Evolutionary conservation across 2,797 vertebrate species (phyloP).

Genomic region (Melanotaenia maccullochi): DNA sequence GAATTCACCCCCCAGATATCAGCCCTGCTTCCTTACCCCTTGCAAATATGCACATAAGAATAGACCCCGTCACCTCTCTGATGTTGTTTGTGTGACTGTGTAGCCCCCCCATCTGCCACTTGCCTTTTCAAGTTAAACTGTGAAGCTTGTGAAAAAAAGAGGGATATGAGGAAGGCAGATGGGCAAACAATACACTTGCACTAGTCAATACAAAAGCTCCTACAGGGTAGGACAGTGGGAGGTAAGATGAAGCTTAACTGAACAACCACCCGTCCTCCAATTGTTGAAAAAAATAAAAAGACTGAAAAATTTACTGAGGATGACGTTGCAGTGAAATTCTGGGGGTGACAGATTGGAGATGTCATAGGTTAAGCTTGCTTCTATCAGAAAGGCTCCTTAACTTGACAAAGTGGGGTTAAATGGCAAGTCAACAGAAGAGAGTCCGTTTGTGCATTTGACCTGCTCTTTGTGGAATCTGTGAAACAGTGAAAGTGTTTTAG

Average conservation of each 20-base stretch:
- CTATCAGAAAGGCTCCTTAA: slow-evolving; percentile 48
- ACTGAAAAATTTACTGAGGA: slow-evolving; percentile 15
- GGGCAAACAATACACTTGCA: slow-evolving; percentile 70
- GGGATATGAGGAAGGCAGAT: slow-evolving; percentile 64
- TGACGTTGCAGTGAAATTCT: slow-evolving; percentile 18
- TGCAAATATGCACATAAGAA: not conserved
- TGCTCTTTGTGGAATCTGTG: slow-evolving; percentile 15
- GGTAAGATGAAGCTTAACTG: slow-evolving; percentile 25
- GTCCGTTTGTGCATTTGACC: slow-evolving; percentile 4
- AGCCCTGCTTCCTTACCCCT: slow-evolving; percentile 5
- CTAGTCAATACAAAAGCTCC: slow-evolving; percentile 58
- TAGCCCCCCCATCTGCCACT: slow-evolving; percentile 60
- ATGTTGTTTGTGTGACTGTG: slow-evolving; percentile 35
- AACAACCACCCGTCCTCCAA: slow-evolving; percentile 44
- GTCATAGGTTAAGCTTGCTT: slow-evolving; percentile 27
- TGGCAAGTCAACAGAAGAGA: slow-evolving; percentile 15
- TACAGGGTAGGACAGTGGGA: slow-evolving; percentile 34
- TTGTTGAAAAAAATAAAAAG: slow-evolving; percentile 42
- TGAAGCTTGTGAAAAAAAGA: slow-evolving; percentile 34
- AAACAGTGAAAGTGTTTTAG: slow-evolving; percentile 66
- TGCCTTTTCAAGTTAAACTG: slow-evolving; percentile 62
- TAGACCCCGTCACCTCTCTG: slow-evolving; percentile 35
- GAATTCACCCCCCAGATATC: no score
- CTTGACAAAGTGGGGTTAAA: slow-evolving; percentile 40
- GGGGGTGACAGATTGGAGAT: slow-evolving; percentile 9